Percentiles rank a stretch among this genome's conserved stretches.
These are phyloP conservation scores for Labeo catla DNA, from an alignment of 2,113 vertebrate genomes.

Conservation along the genomic window DNA sequence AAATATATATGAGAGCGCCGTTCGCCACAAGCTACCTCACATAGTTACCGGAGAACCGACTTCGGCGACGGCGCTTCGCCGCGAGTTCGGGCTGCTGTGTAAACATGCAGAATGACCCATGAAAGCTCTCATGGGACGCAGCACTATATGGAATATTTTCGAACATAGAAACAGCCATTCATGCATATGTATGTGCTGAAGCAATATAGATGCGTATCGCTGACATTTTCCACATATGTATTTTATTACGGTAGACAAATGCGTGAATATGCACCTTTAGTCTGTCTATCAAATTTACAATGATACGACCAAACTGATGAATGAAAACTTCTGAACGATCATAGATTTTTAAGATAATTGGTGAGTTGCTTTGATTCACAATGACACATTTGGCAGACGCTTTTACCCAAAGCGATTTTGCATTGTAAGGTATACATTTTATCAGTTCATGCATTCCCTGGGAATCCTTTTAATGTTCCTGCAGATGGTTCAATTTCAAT, in stretches of 20 bases:
- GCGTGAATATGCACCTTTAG: background rate
- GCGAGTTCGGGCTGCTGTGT: slow-evolving; percentile 46
- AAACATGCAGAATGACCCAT: slow-evolving; percentile 44
- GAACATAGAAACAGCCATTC: background rate
- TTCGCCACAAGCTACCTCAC: slow-evolving; percentile 15
- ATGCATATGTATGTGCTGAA: slow-evolving; percentile 1
- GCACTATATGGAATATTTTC: slow-evolving; percentile 20
- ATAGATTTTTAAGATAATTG: slow-evolving; percentile 59
- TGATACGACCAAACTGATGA: slow-evolving; percentile 17
- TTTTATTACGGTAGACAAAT: background rate
- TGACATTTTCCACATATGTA: background rate
- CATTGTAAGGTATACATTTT: background rate
- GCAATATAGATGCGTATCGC: background rate
- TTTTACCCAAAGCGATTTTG: background rate
- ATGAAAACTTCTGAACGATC: slow-evolving; percentile 45
- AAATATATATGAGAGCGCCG: slow-evolving; percentile 40
- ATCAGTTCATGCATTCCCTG: background rate
- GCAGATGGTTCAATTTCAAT: slow-evolving; percentile 45
- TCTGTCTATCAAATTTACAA: slow-evolving; percentile 45
- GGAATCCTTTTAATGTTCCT: slow-evolving; percentile 35
- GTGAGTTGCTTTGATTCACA: background rate
- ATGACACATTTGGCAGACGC: background rate
- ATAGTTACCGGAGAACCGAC: slow-evolving; percentile 19
- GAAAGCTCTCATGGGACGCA: slow-evolving; percentile 42
- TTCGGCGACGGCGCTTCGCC: background rate